Conservation (phyloP, 2,888 invertebrate genomes). For the Thyatira batis region DNA sequence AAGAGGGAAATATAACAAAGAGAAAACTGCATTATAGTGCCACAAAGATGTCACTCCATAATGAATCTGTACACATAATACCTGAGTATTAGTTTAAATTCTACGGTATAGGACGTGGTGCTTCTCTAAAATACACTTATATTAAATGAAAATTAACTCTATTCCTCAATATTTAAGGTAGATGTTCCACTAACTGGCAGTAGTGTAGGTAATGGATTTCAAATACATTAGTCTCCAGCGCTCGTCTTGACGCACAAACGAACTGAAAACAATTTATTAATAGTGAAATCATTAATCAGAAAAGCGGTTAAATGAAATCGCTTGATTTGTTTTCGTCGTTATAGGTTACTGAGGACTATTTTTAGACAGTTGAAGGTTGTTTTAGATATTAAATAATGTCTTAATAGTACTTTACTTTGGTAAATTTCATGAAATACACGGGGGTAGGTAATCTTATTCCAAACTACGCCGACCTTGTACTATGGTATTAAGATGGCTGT, state of each 20-base stretch:
- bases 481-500: too few relatives aligned
- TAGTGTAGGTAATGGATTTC: slow-evolving; percentile 45
- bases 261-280: slow-evolving; percentile 37
- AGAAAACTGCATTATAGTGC: too few relatives aligned
- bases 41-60: not conserved
- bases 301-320: slow-evolving; percentile 1
- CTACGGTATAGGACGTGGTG: slow-evolving; percentile 38
- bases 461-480: too few relatives aligned
- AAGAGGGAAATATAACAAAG: too few relatives aligned
- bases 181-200: slow-evolving; percentile 10
- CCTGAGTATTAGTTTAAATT: slow-evolving; percentile 51
- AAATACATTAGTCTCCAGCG: slow-evolving; percentile 43
- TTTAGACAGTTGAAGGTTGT: not conserved
- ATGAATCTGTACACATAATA: slow-evolving; percentile 47
- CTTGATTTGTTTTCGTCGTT: not conserved
- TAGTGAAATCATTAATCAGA: slow-evolving; percentile 32
- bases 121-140: slow-evolving; percentile 25
- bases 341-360: not conserved
- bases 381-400: not conserved
- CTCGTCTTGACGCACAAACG: slow-evolving; percentile 26
- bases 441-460: too few relatives aligned
- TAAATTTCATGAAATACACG: too few relatives aligned
- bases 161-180: not conserved
- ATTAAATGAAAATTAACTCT: slow-evolving; percentile 18
- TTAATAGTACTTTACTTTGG: too few relatives aligned